Conservation (phyloP, 1,140 invertebrate species). For the Liolophura sinensis region DNA sequence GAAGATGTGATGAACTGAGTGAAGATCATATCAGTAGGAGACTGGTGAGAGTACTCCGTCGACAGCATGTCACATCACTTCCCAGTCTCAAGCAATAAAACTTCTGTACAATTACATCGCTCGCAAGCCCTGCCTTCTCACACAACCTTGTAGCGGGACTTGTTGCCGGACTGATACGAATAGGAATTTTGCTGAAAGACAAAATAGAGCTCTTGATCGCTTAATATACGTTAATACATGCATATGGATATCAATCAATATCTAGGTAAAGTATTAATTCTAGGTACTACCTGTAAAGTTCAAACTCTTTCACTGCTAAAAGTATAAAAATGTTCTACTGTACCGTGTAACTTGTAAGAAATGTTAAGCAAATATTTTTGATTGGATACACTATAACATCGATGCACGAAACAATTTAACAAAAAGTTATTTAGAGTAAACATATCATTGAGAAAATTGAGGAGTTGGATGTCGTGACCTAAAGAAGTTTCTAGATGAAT, state of each 20-base stretch:
- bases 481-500: no score
- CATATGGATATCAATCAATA: not conserved
- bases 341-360: not conserved
- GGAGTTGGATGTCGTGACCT: no score
- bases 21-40: no score
- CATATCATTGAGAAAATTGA: no score
- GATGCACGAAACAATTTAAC: no score
- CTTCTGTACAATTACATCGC: no score
- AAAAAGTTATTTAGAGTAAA: no score
- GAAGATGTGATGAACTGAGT: no score
- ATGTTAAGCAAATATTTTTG: not conserved
- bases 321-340: not conserved
- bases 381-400: no score
- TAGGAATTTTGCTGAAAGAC: slow-evolving; percentile 71
- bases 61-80: no score
- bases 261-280: not conserved
- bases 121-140: slow-evolving; percentile 68
- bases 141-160: slow-evolving; percentile 93
- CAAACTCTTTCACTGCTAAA: not conserved
- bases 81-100: no score
- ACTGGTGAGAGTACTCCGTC: no score
- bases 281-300: not conserved
- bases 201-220: slow-evolving; percentile 2
- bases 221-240: not conserved
- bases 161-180: slow-evolving; percentile 81